phyloP scores from a whole-genome alignment of 2,888 invertebrate species.

The Hemistola chrysoprasaria region DNA sequence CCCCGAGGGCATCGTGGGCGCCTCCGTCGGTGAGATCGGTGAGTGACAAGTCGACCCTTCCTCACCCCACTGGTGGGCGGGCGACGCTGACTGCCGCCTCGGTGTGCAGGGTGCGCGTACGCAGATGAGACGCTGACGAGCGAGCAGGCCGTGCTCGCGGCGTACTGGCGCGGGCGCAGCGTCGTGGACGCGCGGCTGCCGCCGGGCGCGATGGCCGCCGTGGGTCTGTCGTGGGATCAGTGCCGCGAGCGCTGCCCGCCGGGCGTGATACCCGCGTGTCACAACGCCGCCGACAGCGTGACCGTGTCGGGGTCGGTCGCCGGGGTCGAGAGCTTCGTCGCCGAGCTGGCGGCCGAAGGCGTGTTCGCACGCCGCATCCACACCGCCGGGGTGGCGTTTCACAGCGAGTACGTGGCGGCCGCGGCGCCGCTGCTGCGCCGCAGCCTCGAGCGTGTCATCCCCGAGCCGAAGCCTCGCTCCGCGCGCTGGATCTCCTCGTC shows the following conservation, averaged over 20 bases:
- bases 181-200: conserved; percentile 88
- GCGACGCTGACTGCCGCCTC: neutral
- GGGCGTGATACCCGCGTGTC: conserved; percentile 94
- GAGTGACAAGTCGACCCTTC: too few relatives aligned
- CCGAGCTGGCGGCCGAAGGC: conserved; percentile 86
- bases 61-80: neutral
- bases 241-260: conserved; percentile 87
- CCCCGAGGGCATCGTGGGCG: conserved; percentile 98
- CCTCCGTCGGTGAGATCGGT: conserved; percentile 95
- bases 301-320: conserved; percentile 94
- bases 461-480: conserved; percentile 89
- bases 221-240: conserved; percentile 95
- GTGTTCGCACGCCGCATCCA: conserved; percentile 93
- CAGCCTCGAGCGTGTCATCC: conserved; percentile 91
- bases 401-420: conserved; percentile 94
- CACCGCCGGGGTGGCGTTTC: conserved; percentile 96
- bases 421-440: conserved; percentile 91
- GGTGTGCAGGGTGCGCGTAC: conserved; percentile 91
- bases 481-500: conserved; percentile 96
- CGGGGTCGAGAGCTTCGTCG: conserved; percentile 86
- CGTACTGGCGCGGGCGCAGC: conserved; percentile 95
- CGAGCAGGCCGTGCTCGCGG: conserved; percentile 96
- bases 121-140: conserved; percentile 97
- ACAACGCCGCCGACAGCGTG: conserved; percentile 96
- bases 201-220: conserved; percentile 94